Percentiles rank a stretch among this genome's conserved stretches.
phyloP scores from a whole-genome alignment of 35 echinoderm and acorn worm species.

The Chiridota heheva region DNA sequence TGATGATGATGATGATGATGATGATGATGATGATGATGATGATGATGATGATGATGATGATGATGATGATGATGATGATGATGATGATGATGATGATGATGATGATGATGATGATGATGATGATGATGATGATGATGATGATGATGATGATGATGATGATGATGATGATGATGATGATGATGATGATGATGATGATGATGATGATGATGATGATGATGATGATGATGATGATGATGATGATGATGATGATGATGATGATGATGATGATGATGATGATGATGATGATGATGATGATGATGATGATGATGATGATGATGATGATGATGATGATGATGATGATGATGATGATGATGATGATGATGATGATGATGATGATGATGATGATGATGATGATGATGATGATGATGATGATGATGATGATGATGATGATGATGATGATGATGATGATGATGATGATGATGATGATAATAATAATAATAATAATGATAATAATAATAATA shows the following conservation, averaged over 20 bases:
- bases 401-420: not conserved
- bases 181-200: constrained; percentile 13
- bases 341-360: not conserved
- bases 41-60: constrained; percentile 2
- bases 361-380: not conserved
- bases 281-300: not conserved
- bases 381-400: not conserved
- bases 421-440: not conserved
- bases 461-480: constrained; percentile 5
- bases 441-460: not conserved
- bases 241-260: constrained; percentile 2
- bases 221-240: not conserved
- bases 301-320: not conserved
- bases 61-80: constrained; percentile 19
- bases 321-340: not conserved
- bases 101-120: not conserved
- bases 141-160: not conserved
- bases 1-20: not conserved
- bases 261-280: not conserved
- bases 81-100: constrained; percentile 11
- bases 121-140: not conserved
- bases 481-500: no score
- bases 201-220: constrained; percentile 16
- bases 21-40: not conserved
- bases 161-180: constrained; percentile 13